Evolutionary conservation across 2,888 invertebrate species (phyloP), one percentile per base, ranked within the genome.

Genomic region (Mesorhabditis spiculigera): DNA sequence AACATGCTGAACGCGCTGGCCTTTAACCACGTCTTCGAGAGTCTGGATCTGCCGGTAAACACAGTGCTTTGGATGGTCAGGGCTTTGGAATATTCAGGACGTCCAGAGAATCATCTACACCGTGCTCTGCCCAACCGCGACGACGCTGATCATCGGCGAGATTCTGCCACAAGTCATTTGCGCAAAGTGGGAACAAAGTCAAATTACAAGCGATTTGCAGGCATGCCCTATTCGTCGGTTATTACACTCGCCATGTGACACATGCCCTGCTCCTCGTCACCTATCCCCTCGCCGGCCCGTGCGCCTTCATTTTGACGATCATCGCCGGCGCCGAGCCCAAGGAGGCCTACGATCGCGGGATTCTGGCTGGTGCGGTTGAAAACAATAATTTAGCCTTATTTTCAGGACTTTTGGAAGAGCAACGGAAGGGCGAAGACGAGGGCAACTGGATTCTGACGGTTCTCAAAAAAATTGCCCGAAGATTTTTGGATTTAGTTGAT

Each of bases 381-480:
- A 13, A 50, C 58, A 10, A 50, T 50, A 10, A 50, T 50, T 50
- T 50, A 50, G n/a, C n/a, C n/a, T 10, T n/a, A 1, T 10, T 50
- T 50, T 50, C n/a, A 50, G 58, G n/a, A 50, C 58, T 50, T 50
- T 50, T 50, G n/a, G n/a, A 50, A 50, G 58, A 10, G 58, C 58
- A 50, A 13, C 10, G 10, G n/a, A 50, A 50, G 58, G n/a, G n/a
- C n/a, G n/a, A 10, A 50, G 58, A 50, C n/a, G 58, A 50, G 10
- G 58, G 58, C 8, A 50, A 50, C n/a, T 50, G 58, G 58, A 50
- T 28, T 28, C 28, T 28, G 28, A 28, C 28, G 28, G 28, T 28
- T 28, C 28, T 28, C 28, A 28, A 28, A 28, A 28, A 28, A 28
- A 3, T 3, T 28, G 28, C 28, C n/a, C n/a, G 1, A 50, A 50